Evolutionary conservation across 2,797 vertebrate genomes (phyloP).

Genomic region (Menidia menidia): DNA sequence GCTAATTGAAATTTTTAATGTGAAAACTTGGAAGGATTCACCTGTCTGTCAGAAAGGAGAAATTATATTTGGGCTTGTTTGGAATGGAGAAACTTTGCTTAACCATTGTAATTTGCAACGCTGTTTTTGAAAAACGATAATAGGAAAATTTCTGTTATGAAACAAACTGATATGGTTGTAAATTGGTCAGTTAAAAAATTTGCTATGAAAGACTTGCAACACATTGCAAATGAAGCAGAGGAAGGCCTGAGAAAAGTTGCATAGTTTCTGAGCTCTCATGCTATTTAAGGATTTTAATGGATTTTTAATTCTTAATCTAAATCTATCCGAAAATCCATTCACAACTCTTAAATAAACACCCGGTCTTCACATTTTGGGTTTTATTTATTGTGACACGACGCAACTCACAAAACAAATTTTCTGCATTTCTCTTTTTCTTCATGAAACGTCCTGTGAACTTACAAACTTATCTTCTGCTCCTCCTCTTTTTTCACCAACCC

Average conservation of each 20-base stretch:
- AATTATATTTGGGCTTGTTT: constrained; percentile 22
- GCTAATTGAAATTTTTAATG: constrained; percentile 42
- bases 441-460: constrained; percentile 44
- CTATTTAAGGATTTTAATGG: too few relatives aligned
- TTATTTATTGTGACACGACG: constrained; percentile 13
- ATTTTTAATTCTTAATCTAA: too few relatives aligned
- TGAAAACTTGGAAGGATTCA: constrained; percentile 22
- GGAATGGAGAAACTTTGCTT: constrained; percentile 19
- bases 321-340: constrained; percentile 1
- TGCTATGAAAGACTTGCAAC: constrained; percentile 12
- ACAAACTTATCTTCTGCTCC: constrained; percentile 53
- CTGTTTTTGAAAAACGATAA: constrained; percentile 30
- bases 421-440: constrained; percentile 35
- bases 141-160: constrained; percentile 9
- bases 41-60: background rate
- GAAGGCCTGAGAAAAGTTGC: background rate
- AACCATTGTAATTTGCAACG: constrained; percentile 6
- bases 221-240: constrained; percentile 7
- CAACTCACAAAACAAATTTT: constrained; percentile 16
- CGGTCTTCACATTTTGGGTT: constrained; percentile 16
- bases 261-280: too few relatives aligned
- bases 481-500: constrained; percentile 88
- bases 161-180: constrained; percentile 13
- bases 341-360: constrained; percentile 15
- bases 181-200: constrained; percentile 22